Evolutionary conservation across 2,113 vertebrate species (phyloP).

Genomic region (Neolamprologus cancellatus): DNA sequence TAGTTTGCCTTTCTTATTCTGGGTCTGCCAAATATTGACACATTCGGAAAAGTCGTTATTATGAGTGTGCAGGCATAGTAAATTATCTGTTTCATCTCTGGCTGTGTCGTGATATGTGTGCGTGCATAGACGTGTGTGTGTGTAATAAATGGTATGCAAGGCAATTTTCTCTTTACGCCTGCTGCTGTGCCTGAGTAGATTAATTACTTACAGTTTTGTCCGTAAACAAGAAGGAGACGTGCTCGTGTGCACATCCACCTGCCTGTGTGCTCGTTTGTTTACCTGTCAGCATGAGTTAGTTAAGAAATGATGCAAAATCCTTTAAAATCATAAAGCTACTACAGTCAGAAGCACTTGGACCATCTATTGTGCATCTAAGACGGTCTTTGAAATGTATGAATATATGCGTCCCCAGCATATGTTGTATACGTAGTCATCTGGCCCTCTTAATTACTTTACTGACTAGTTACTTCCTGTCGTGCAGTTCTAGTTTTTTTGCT

Average conservation of each 20-base stretch:
- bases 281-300: not conserved
- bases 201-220: conserved; percentile 38
- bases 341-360: not conserved
- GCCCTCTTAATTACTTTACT: not conserved
- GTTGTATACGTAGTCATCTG: not conserved
- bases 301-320: not conserved
- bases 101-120: not conserved
- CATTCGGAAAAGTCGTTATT: conserved; percentile 32
- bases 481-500: not conserved
- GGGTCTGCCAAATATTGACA: conserved; percentile 38
- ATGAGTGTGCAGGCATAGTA: not conserved
- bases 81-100: conserved; percentile 42
- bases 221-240: not conserved
- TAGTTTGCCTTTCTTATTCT: conserved; percentile 12
- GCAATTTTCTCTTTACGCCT: conserved; percentile 36
- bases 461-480: not conserved
- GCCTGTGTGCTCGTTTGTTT: conserved; percentile 6
- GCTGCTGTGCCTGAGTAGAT: conserved; percentile 21
- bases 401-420: not conserved
- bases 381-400: not conserved
- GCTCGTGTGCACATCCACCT: not conserved
- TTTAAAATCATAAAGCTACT: not conserved
- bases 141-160: conserved; percentile 46
- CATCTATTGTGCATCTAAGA: not conserved
- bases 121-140: not conserved